Percentiles rank a stretch among this genome's conserved stretches.
Conservation (phyloP, 2,888 invertebrate species). For the Agapostemon virescens region DNA sequence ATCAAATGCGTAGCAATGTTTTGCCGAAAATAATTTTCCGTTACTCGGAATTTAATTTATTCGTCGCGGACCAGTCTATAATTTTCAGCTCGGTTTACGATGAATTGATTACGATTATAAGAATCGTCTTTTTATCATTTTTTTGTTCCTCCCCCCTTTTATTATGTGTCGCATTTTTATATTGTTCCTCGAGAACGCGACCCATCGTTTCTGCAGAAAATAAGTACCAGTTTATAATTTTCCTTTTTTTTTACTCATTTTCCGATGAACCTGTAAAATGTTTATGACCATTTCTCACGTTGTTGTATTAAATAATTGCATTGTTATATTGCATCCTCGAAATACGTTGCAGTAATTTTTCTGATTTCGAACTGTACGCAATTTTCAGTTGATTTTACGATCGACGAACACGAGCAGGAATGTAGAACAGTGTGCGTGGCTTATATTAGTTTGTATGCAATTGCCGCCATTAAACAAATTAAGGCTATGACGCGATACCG, state of each 20-base stretch:
- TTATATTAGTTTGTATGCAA: background rate
- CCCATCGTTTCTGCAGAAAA: too few relatives aligned
- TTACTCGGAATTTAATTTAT: background rate
- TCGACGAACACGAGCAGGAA: background rate
- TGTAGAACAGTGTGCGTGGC: background rate
- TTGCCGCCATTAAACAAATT: background rate
- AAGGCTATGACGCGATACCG: background rate
- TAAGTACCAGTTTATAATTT: too few relatives aligned
- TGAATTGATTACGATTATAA: too few relatives aligned
- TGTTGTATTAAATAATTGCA: background rate
- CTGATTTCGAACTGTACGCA: background rate
- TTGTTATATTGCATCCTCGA: background rate
- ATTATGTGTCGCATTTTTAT: too few relatives aligned
- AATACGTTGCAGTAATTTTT: background rate
- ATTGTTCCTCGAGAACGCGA: too few relatives aligned
- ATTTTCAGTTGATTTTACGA: background rate
- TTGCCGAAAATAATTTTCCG: background rate
- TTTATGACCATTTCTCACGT: conserved; percentile 43
- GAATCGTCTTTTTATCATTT: too few relatives aligned
- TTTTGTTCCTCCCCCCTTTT: too few relatives aligned
- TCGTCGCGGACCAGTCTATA: background rate
- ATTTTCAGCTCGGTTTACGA: background rate
- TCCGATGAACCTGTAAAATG: background rate
- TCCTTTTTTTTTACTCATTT: background rate
- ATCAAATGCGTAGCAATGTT: background rate